These are phyloP conservation scores for Athene cunicularia DNA, from an alignment of 2,113 vertebrate genomes.

Conservation along the genomic window DNA sequence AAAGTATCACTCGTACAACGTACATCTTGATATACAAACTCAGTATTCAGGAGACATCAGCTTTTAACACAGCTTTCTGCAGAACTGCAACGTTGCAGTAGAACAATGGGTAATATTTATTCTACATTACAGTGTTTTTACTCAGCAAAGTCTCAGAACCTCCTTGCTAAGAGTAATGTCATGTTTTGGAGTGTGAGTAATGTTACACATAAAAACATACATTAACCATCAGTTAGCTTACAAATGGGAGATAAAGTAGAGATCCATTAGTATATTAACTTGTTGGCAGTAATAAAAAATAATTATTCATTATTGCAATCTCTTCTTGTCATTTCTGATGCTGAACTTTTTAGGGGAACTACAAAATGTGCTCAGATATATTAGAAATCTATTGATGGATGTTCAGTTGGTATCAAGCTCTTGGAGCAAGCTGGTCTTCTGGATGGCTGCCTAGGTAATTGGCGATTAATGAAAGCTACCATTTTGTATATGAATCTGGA, in stretches of 20 bases:
- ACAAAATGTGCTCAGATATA: conserved; percentile 2
- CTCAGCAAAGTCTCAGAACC: background rate
- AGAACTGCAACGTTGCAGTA: background rate
- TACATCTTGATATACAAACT: background rate
- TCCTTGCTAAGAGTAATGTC: background rate
- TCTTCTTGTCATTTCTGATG: background rate
- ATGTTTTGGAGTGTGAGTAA: conserved; percentile 9
- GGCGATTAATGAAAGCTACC: conserved; percentile 20
- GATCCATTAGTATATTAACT: background rate
- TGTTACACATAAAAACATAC: background rate
- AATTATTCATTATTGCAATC: background rate
- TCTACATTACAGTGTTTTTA: background rate
- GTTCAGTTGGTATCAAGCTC: conserved; percentile 27
- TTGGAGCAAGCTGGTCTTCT: conserved; percentile 9
- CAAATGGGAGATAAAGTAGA: background rate
- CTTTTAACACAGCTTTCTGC: background rate
- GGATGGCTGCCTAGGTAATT: conserved; percentile 35
- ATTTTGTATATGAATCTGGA: conserved; percentile 16
- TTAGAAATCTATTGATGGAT: conserved; percentile 35
- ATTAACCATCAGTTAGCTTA: conserved; percentile 13
- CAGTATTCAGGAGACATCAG: background rate
- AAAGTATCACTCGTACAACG: background rate
- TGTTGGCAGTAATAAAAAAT: background rate
- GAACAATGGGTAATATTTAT: background rate
- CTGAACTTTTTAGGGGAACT: conserved; percentile 10